Conservation (phyloP, 30 jellyfish, hydroid and myxozoan genomes). For the Chrysaora quinquecirrha region DNA sequence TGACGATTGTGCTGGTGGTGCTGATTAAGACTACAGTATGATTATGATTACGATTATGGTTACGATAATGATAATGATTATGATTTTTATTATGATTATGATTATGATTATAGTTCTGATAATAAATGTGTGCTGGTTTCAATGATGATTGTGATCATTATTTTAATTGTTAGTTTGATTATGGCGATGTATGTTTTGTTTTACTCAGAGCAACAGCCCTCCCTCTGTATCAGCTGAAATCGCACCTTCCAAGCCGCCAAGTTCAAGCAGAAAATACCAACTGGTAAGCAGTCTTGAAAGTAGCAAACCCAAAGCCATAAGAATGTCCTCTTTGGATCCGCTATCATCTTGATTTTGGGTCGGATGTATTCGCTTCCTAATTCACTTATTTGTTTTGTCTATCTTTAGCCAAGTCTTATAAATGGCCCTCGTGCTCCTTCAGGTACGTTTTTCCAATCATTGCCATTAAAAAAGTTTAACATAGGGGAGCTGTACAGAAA, state of each 20-base stretch:
- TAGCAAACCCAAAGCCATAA: too few species aligned
- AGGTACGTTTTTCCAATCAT: slow-evolving; percentile 8
- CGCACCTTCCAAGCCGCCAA: slow-evolving; percentile 36
- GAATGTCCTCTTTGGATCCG: neutral
- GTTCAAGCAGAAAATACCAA: slow-evolving; percentile 41
- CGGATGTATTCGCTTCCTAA: neutral
- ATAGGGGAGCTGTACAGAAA: too few species aligned
- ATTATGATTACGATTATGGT: too few species aligned
- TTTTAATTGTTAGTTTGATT: neutral
- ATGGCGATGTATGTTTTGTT: neutral
- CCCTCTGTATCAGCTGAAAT: slow-evolving; percentile 40
- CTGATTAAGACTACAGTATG: too few species aligned
- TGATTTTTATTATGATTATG: too few species aligned
- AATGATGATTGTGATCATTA: too few species aligned
- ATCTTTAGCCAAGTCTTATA: slow-evolving; percentile 5
- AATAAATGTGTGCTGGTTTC: too few species aligned
- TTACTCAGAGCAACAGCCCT: slow-evolving; percentile 34
- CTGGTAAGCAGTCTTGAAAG: slow-evolving; percentile 31
- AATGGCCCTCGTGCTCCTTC: slow-evolving; percentile 7
- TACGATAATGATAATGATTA: too few species aligned
- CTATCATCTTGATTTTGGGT: neutral
- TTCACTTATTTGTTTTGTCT: neutral
- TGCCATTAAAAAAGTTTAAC: too few species aligned
- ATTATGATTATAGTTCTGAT: too few species aligned
- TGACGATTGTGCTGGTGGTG: too few species aligned